Base-by-base conservation (phyloP, 2,888 invertebrate genomes). In the Sinohyriopsis cumingii region DNA sequence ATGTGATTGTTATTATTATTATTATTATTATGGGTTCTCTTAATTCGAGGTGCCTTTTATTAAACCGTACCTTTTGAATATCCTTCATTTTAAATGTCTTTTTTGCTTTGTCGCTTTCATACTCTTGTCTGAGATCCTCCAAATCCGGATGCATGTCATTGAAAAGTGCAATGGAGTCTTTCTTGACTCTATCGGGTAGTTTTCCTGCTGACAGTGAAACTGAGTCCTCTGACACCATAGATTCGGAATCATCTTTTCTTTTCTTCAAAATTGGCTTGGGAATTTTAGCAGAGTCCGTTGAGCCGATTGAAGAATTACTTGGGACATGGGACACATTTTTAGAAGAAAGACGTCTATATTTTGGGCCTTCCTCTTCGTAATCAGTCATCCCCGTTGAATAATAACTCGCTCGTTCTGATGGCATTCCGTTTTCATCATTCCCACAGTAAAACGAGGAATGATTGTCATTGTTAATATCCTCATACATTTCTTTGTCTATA, bases 151-250 rank as follows among this genome's bases (percentile, higher is more conserved):
- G 68, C 62, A 80, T 79, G 65, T 79, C 79, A 59, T 76, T 78
- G 63, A 82, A 82, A 54, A 85, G 62, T 4, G 83, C 84, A 22
- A 84, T 80, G 1, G 85, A 85, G 64, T 85, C 83, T 59, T 81
- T 81, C 57, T 82, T 71, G 1, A 85, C 71, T 65, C 82, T 81
- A 18, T 81, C 76, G 9, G 77, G 65, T 64, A 63, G 71, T n/a
- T 55, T 69, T 20, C 33, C 59, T 19, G 63, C 28, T 55, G 66
- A 75, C 55, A 63, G 61, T 65, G 55, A 62, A 62, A n/a, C 59
- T 55, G 66, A 22, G 15, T 57, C 68, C 28, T 67, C 65, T 6
- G 77, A 77, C 15, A 62, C 67, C 33, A 76, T 33, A 4, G 80
- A 79, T n/a, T 77, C 80, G 18, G 69, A 64, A 56, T 75, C 74